Base-by-base conservation (phyloP, 1,140 invertebrate genomes). In the Drosophila ogumai region DNA sequence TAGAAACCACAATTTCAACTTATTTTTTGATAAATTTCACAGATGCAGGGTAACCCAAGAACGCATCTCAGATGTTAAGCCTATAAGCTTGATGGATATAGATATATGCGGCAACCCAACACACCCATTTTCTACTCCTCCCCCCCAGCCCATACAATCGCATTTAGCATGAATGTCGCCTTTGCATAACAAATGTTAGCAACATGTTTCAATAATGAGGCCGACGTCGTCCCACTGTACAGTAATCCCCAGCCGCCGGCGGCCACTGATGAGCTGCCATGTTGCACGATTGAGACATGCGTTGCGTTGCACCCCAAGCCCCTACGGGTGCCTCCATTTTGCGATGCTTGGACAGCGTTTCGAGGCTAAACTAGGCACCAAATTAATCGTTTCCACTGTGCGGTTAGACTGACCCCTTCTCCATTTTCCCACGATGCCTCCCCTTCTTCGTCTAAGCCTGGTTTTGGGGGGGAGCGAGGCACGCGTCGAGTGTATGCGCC, bases 341-440 rank as follows among this genome's bases (percentile, higher is more conserved):
- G 82, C 52, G 57, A 44, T 66, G 54, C 73, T 75, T 41, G 60
- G 47, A 66, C 59, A 75, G 60, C 68, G 44, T 57, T 67, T 60
- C 15, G 46, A 38, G 28, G 41, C 63, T 49, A 40, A 49, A 56
- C 56, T 56, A 79, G 66, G 80, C 77, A 77, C 67, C 76, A 88
- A 87, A 87, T 87, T 87, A 87, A 87, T 87, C 84, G 84, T 88
- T 87, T 88, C 85, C 80, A 87, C 84, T 80, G 84, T 88, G 84
- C 65, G 80, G 72, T 80, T 60, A 34, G 22, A 61, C 19, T 46
- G 34, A 31, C 36, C 43, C 34, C 25, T 12, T 38, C 55, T 50
- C 25, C 71, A 15, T 38, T 32, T 28, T 38, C 41, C 40, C 52
- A 55, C 32, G 52, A 15, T 55, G 25, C 25, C 25, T 5, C 31